Conservation (phyloP, 2,797 vertebrate species). For the Acipenser transmontanus region DNA sequence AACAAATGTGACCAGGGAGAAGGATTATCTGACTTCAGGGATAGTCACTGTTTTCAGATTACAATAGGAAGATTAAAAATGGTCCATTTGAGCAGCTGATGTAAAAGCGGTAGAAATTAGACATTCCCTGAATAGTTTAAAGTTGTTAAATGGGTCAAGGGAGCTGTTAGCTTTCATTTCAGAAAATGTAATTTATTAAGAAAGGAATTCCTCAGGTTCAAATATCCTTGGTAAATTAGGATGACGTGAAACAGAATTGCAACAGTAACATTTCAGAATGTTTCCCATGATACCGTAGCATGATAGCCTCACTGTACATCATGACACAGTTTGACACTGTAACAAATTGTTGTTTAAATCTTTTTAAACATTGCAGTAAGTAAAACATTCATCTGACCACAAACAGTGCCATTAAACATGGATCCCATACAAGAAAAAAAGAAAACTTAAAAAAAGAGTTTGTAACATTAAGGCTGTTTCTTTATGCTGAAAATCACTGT, state of each 20-base stretch:
- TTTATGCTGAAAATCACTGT: too few species aligned
- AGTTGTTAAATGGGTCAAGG: slow-evolving; percentile 15
- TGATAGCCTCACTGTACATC: too few species aligned
- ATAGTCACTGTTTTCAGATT: neutral
- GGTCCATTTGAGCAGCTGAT: slow-evolving; percentile 11
- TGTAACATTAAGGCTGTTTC: too few species aligned
- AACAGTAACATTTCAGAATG: neutral
- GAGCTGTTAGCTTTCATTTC: slow-evolving; percentile 16
- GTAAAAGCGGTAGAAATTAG: slow-evolving; percentile 6
- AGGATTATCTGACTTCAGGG: neutral
- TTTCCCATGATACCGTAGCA: neutral
- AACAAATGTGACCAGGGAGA: neutral
- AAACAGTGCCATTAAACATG: too few species aligned
- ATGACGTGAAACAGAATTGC: neutral
- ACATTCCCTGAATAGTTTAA: slow-evolving; percentile 25
- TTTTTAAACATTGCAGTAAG: too few species aligned
- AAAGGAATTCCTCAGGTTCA: slow-evolving; percentile 11
- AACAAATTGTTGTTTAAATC: too few species aligned
- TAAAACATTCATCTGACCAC: too few species aligned
- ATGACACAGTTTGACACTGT: too few species aligned
- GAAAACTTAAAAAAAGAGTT: too few species aligned
- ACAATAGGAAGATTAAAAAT: slow-evolving; percentile 6
- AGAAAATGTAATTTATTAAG: slow-evolving; percentile 22
- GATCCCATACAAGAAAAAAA: too few species aligned
- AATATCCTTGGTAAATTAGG: slow-evolving; percentile 6